phyloP scores from a whole-genome alignment of 2,113 vertebrate species.

The Corynorhinus townsendii region DNA sequence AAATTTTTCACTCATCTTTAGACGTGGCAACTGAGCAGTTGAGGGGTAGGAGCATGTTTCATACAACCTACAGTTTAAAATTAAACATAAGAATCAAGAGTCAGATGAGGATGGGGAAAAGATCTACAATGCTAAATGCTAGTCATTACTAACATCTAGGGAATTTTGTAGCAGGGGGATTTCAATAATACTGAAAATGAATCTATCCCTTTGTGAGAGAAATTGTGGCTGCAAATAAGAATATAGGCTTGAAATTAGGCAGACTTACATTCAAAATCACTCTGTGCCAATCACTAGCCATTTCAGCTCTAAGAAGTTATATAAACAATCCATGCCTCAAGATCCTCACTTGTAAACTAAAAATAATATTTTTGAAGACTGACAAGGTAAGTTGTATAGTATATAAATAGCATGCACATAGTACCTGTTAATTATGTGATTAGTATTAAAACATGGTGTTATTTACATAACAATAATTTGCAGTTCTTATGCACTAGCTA shows the following conservation, averaged over 20 bases:
- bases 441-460: background rate
- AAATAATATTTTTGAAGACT: background rate
- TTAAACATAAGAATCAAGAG: slow-evolving; percentile 5
- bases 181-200: background rate
- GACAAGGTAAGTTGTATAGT: background rate
- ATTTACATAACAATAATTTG: background rate
- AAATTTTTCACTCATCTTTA: slow-evolving; percentile 36
- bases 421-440: background rate
- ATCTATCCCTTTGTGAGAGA: background rate
- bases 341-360: background rate
- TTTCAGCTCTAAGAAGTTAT: background rate
- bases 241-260: background rate
- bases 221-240: background rate
- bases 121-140: background rate
- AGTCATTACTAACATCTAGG: background rate
- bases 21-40: background rate
- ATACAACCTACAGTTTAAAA: background rate
- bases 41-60: background rate
- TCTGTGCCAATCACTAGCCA: background rate
- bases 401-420: background rate
- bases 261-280: background rate
- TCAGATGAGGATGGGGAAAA: background rate
- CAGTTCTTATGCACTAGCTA: background rate
- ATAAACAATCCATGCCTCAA: background rate
- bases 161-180: background rate